Evolutionary conservation across 2,888 invertebrate genomes (phyloP), one percentile per base, ranked within the genome.

Genomic region (Galerucella pusilla): DNA sequence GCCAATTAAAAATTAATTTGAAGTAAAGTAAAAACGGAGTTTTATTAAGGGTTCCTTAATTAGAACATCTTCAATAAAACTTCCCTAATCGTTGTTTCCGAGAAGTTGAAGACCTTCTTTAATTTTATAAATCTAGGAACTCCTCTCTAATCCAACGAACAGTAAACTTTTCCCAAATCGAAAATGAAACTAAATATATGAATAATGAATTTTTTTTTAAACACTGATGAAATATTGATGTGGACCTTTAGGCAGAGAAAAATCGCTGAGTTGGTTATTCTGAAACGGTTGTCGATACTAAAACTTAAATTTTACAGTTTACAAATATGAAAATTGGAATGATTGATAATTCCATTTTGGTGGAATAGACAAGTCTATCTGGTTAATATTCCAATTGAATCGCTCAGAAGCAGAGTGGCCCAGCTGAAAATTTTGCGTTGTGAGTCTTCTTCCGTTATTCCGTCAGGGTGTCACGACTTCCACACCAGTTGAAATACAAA

Each of bases 1-100:
- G 75, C 81, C 82, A 85, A 84, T 85, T 85, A 84, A 83, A 83
- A 82, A 84, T 85, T 85, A 84, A 85, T 83, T 79, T 75, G 70
- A 72, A 76, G 75, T 75, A 46, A 63, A 73, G 72, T 49, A 70
- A 67, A 70, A 75, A 60, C 57, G 66, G 16, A 73, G 73, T 75
- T 77, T 61, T 64, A 57, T 75, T 67, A 73, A 73, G 74, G 65
- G 63, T 59, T 63, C 66, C 64, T 14, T 73, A 75, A 77, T 73
- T 75, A 70, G 68, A 77, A 73, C 71, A 74, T 73, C 71, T 73
- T 75, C 72, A 74, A 69, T 76, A 74, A 76, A 76, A 76, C 71
- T 74, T 74, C 70, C 59, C 64, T 66, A 76, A 59, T 70, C 68
- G 67, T 35, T 70, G 75, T 73, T 73, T 67, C 71, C 54, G 65